Percentiles rank a stretch among this genome's conserved stretches.
Evolutionary conservation across 2,888 invertebrate genomes (phyloP).

Genomic region (Drosophila suboccidentalis): DNA sequence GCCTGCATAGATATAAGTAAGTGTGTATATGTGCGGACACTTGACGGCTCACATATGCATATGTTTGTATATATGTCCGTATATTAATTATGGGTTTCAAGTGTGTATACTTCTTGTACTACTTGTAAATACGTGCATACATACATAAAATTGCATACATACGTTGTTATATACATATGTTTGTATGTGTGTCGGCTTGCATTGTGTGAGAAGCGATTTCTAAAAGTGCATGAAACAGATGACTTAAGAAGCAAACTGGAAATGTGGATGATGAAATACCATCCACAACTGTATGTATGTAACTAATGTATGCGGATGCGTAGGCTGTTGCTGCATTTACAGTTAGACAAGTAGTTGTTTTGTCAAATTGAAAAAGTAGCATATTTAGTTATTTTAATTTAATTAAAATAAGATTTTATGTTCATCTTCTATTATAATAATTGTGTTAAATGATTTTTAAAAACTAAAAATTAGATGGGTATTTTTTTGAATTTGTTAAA

Average conservation of each 20-base stretch:
- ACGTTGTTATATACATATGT: neutral
- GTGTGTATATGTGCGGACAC: slow-evolving; percentile 24
- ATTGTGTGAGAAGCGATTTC: slow-evolving; percentile 44
- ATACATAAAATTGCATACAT: slow-evolving; percentile 28
- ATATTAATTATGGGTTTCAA: slow-evolving; percentile 68
- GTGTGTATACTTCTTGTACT: slow-evolving; percentile 60
- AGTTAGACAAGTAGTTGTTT: slow-evolving; percentile 1
- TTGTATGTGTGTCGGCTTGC: slow-evolving; percentile 12
- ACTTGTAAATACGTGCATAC: slow-evolving; percentile 51
- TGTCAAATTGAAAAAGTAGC: neutral
- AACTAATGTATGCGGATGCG: slow-evolving; percentile 17
- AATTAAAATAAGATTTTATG: too few species aligned
- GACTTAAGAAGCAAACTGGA: slow-evolving; percentile 65
- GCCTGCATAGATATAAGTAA: slow-evolving; percentile 1
- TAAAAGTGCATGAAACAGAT: slow-evolving; percentile 64
- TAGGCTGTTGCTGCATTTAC: slow-evolving; percentile 13
- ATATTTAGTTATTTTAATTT: neutral
- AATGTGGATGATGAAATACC: slow-evolving; percentile 55
- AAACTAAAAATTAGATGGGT: too few species aligned
- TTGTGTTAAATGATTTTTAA: too few species aligned
- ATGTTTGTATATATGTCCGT: slow-evolving; percentile 37
- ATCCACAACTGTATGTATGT: slow-evolving; percentile 19
- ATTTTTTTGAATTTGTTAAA: neutral
- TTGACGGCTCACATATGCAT: slow-evolving; percentile 47
- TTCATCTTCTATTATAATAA: too few species aligned